Base-by-base conservation (phyloP, 2,888 invertebrate species). In the Mythimna impura region DNA sequence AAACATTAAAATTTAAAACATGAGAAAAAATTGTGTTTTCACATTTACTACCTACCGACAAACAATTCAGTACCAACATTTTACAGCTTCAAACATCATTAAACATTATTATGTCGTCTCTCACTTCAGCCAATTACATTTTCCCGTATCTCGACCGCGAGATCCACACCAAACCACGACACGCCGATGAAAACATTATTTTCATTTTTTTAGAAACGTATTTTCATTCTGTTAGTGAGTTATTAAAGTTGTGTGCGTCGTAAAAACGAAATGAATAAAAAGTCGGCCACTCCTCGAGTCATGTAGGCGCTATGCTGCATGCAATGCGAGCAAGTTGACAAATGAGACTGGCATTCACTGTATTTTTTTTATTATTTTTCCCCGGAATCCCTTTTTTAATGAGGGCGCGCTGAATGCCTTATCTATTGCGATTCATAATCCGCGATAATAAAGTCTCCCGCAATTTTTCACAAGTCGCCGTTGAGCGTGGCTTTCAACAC, bases 241-340 rank as follows among this genome's bases (percentile, higher is more conserved):
- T 92, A 93, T 93, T 92, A 93, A 91, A 93, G 86, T 89, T 87
- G 89, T 88, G 88, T 89, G 85, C 82, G 88, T 86, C 79, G 82
- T 86, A 86, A 88, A 90, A 90, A 89, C 88, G 88, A 88, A 89
- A 90, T 90, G 90, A 91, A 91, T 90, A 90, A 91, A 90, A 93
- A 91, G 88, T 92, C 91, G 91, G 91, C 92, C 93, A 92, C 91
- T 92, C 89, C 89, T 90, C 86, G 84, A 84, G 87, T 89, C 87
- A 90, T 88, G 89, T 90, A 89, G 87, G 87, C 89, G 87, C 87
- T 88, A 87, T 89, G 87, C 87, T 88, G 90, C 92, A 93, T 92
- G 92, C 91, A 88, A 90, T 83, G 90, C 86, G 85, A 88, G 89
- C 88, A 90, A 91, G 91, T 94, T 94, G 94, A 94, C 94, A 94